Evolutionary conservation across 2,888 invertebrate genomes (phyloP).

Genomic region (Philereme vetulata): DNA sequence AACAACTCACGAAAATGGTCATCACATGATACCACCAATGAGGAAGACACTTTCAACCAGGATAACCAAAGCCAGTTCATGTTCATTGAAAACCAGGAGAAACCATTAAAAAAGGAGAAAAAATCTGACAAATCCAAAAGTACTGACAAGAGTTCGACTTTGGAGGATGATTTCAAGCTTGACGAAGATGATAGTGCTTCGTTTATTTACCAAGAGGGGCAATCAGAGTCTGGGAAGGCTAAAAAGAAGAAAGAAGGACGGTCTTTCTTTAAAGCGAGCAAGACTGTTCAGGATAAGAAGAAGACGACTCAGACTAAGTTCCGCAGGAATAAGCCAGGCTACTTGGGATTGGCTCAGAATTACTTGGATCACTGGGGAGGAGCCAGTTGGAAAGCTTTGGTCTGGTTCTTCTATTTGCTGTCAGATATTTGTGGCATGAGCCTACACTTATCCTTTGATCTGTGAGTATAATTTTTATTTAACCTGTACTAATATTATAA

Average conservation of each 20-base stretch:
- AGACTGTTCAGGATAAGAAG: slow-evolving; percentile 74
- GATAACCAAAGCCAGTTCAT: slow-evolving; percentile 73
- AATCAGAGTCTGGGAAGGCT: slow-evolving; percentile 58
- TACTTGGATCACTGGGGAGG: slow-evolving; percentile 82
- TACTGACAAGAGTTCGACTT: slow-evolving; percentile 52
- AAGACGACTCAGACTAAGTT: slow-evolving; percentile 71
- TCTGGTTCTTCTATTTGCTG: slow-evolving; percentile 91
- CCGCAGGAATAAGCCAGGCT: slow-evolving; percentile 71
- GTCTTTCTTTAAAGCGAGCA: slow-evolving; percentile 62
- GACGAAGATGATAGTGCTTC: slow-evolving; percentile 66
- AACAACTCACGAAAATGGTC: slow-evolving; percentile 84
- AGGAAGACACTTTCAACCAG: slow-evolving; percentile 65
- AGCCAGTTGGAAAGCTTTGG: slow-evolving; percentile 85
- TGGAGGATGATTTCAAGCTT: slow-evolving; percentile 61
- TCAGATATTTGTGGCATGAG: slow-evolving; percentile 92
- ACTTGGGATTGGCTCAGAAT: slow-evolving; percentile 71
- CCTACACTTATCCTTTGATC: slow-evolving; percentile 87
- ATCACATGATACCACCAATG: slow-evolving; percentile 79
- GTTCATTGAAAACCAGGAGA: slow-evolving; percentile 75
- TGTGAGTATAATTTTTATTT: slow-evolving; percentile 81
- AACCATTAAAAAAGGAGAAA: slow-evolving; percentile 69
- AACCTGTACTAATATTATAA: too few species aligned
- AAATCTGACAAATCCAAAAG: slow-evolving; percentile 63
- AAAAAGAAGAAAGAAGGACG: slow-evolving; percentile 80
- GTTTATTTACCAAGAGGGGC: slow-evolving; percentile 68